Conservation (phyloP, 2,888 invertebrate species). For the Mythimna vitellina region DNA sequence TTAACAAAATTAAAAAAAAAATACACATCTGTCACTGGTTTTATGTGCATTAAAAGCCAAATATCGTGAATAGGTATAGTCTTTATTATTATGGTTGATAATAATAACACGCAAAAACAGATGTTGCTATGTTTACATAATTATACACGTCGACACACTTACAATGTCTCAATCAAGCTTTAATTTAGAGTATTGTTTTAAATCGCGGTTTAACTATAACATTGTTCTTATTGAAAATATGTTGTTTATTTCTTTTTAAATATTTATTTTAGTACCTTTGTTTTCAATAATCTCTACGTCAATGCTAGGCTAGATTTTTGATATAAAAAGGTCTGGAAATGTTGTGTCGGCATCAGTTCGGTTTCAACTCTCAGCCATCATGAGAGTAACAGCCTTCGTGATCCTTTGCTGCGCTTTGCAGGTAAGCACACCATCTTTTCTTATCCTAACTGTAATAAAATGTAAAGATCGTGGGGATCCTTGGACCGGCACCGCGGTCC, state of each 20-base stretch:
- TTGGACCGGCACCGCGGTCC: too few species aligned
- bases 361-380: slow-evolving; percentile 84
- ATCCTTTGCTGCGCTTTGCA: slow-evolving; percentile 87
- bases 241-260: slow-evolving; percentile 71
- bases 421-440: slow-evolving; percentile 73
- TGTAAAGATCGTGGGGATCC: neutral
- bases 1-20: too few species aligned
- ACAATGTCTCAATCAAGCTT: slow-evolving; percentile 71
- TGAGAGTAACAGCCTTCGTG: slow-evolving; percentile 87
- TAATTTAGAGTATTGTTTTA: slow-evolving; percentile 79
- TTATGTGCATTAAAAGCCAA: slow-evolving; percentile 33
- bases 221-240: slow-evolving; percentile 74
- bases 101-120: slow-evolving; percentile 30
- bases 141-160: slow-evolving; percentile 3
- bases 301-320: slow-evolving; percentile 59
- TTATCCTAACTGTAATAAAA: neutral
- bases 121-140: slow-evolving; percentile 29
- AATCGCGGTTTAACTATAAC: slow-evolving; percentile 67
- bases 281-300: slow-evolving; percentile 65
- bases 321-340: slow-evolving; percentile 79
- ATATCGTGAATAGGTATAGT: slow-evolving; percentile 24
- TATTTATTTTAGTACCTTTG: slow-evolving; percentile 71
- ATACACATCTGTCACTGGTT: neutral
- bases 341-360: slow-evolving; percentile 80
- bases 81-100: slow-evolving; percentile 10